A percentile compares a stretch with the other conserved stretches of the same genome.
Evolutionary conservation across 2,797 vertebrate genomes (phyloP).

Genomic region (Botia almorhae): DNA sequence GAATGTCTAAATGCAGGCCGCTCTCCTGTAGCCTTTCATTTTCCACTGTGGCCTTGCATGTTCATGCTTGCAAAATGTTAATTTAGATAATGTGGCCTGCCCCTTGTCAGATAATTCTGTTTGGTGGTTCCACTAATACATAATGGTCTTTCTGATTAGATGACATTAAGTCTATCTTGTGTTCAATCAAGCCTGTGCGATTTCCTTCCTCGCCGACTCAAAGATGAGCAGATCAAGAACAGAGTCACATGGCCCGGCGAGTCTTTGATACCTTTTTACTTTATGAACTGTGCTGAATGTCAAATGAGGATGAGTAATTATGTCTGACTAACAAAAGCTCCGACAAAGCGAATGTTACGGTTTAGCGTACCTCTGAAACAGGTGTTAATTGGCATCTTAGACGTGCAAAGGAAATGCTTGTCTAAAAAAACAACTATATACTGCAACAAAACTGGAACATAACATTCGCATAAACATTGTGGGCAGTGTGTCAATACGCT

Average conservation of each 20-base stretch:
- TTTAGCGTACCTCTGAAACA: slow-evolving; percentile 18
- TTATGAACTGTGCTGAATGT: slow-evolving; percentile 62
- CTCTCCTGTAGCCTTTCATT: slow-evolving; percentile 84
- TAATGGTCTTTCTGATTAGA: slow-evolving; percentile 99
- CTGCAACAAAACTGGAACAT: background rate
- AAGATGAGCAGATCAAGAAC: slow-evolving; percentile 72
- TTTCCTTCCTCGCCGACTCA: slow-evolving; percentile 74
- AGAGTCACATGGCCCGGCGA: slow-evolving; percentile 57
- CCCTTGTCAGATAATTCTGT: slow-evolving; percentile 95
- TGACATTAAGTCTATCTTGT: slow-evolving; percentile 95
- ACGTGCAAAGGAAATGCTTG: background rate
- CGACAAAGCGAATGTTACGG: slow-evolving; percentile 8
- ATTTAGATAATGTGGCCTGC: slow-evolving; percentile 97
- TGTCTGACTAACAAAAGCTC: slow-evolving; percentile 49
- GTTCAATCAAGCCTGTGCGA: slow-evolving; percentile 88
- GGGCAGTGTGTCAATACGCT: background rate
- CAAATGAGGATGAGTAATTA: slow-evolving; percentile 56
- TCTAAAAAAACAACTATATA: background rate
- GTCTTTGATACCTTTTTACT: slow-evolving; percentile 62
- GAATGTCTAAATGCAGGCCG: slow-evolving; percentile 97
- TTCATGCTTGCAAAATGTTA: slow-evolving; percentile 98
- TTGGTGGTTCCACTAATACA: slow-evolving; percentile 96
- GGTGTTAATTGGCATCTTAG: slow-evolving; percentile 6
- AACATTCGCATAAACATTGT: background rate
- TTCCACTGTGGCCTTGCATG: slow-evolving; percentile 90